Evolutionary conservation across 2,797 vertebrate species (phyloP).

Genomic region (Craterocephalus amniculus): DNA sequence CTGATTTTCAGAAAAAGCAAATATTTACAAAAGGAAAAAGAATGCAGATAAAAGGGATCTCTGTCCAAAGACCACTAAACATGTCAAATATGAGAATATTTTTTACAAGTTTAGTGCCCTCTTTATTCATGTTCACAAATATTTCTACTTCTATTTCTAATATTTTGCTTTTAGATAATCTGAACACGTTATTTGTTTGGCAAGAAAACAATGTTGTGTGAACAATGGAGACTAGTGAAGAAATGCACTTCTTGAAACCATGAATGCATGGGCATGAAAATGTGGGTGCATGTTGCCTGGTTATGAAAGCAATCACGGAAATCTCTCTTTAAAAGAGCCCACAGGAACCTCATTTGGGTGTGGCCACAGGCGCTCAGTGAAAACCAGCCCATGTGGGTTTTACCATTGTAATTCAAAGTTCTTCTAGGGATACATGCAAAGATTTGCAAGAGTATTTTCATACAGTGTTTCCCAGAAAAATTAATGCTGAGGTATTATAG

Average conservation of each 20-base stretch:
- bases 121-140: neutral
- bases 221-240: neutral
- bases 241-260: neutral
- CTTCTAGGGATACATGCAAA: neutral
- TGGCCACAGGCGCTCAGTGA: slow-evolving; percentile 41
- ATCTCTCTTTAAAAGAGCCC: slow-evolving; percentile 25
- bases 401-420: slow-evolving; percentile 10
- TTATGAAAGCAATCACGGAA: slow-evolving; percentile 13
- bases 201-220: neutral
- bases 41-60: neutral
- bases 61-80: neutral
- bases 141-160: neutral
- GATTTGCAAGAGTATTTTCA: neutral
- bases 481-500: neutral
- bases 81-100: neutral
- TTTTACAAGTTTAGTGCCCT: slow-evolving; percentile 1
- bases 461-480: neutral
- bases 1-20: neutral
- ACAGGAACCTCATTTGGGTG: slow-evolving; percentile 59
- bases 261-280: neutral
- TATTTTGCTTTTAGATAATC: neutral
- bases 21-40: neutral
- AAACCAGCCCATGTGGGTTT: slow-evolving; percentile 37
- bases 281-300: slow-evolving; percentile 1
- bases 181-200: neutral